Conservation (phyloP, 2,797 vertebrate genomes). For the Oreochromis grahami region DNA sequence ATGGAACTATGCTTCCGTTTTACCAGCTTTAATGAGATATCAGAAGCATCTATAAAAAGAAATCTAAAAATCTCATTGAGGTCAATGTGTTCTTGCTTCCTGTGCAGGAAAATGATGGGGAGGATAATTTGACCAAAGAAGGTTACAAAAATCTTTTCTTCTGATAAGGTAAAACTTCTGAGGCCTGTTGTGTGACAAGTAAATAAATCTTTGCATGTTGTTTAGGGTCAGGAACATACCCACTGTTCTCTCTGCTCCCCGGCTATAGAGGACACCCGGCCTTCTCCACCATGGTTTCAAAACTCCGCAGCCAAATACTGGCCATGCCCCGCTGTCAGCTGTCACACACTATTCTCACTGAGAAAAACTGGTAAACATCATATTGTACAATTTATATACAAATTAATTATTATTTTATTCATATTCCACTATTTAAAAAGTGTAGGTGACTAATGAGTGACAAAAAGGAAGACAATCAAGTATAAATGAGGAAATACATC, state of each 20-base stretch:
- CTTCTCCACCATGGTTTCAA: constrained; percentile 83
- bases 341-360: constrained; percentile 90
- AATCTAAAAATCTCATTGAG: constrained; percentile 55
- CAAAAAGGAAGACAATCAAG: neutral
- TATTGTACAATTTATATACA: neutral
- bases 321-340: constrained; percentile 89
- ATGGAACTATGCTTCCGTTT: neutral
- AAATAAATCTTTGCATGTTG: neutral
- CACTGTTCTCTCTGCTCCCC: constrained; percentile 86
- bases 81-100: constrained; percentile 92
- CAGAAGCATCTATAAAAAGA: neutral
- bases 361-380: constrained; percentile 86
- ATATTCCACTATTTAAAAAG: neutral
- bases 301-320: constrained; percentile 86
- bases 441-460: neutral
- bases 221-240: constrained; percentile 74
- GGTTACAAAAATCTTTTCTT: constrained; percentile 55
- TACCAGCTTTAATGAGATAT: neutral
- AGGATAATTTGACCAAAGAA: constrained; percentile 80
- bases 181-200: neutral
- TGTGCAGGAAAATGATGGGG: constrained; percentile 82
- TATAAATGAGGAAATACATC: neutral
- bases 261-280: constrained; percentile 86
- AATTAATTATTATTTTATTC: neutral
- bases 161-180: neutral